Base-by-base conservation (phyloP, 2,113 vertebrate genomes). In the Vicugna pacos region DNA sequence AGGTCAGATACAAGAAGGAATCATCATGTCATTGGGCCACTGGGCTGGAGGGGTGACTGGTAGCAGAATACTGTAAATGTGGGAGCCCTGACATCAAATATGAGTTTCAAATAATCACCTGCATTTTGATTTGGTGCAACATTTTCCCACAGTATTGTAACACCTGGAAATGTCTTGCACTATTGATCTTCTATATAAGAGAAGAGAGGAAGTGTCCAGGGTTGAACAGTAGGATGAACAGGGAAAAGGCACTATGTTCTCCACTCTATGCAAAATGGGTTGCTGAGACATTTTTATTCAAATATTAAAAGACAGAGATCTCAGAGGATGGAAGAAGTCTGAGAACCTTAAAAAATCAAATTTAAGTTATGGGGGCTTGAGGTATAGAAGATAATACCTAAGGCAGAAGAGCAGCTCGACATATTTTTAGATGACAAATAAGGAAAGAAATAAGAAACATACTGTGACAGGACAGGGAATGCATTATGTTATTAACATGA, bases 21-120 rank as follows among this genome's bases (percentile, higher is more conserved):
- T 19, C 5, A 15, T 12, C 7, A 22, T 5, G 15, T 54, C 75
- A n/a, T 0, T 26, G n/a, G 60, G 52, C 38, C 30, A 64, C 1
- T n/a, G 9, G 32, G 3, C 8, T 56, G 6, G 65, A 73, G 8
- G 9, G 0, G 6, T 62, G 42, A 58, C 9, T 15, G 3, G 1
- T n/a, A 54, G 24, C 10, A 64, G 28, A 52, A 3, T 30, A 42
- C 0, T 26, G 6, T 19, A 28, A 72, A 32, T 73, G 46, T 62
- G 56, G 24, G 48, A 64, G 58, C 0, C 0, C n/a, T 22, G 58
- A 42, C 17, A 54, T 4, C 48, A 58, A 58, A 62, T 26, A 52
- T 16, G 35, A 52, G 70, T 84, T 67, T 79, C 26, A 85, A 92
- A 28, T 67, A 48, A 69, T 38, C 62, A 22, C n/a, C 8, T 9